These are phyloP conservation scores for Cheumatopsyche charites DNA, from an alignment of 1,140 invertebrate genomes.

Conservation along the genomic window DNA sequence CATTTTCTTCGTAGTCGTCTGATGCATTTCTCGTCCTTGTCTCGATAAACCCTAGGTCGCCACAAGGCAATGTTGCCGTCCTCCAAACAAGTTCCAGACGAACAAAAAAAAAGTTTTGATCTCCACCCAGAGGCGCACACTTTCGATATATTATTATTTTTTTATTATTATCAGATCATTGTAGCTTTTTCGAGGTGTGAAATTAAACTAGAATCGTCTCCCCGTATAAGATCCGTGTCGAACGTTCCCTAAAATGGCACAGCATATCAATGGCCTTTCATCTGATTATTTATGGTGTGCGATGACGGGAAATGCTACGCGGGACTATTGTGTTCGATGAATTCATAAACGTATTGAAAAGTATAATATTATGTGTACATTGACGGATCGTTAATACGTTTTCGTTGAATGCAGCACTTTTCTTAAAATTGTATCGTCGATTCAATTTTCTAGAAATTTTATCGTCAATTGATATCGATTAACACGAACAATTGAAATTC, in stretches of 20 bases:
- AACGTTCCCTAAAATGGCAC: conserved; percentile 18
- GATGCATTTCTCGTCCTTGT: conserved; percentile 38
- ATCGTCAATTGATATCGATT: no score
- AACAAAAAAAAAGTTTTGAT: neutral
- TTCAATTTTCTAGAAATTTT: no score
- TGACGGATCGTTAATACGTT: no score
- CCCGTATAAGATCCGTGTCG: no score
- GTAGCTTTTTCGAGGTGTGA: no score
- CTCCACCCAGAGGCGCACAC: conserved; percentile 9
- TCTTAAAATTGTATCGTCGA: no score
- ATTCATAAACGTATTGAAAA: no score
- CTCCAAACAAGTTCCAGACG: conserved; percentile 29
- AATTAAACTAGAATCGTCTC: no score
- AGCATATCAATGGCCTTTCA: conserved; percentile 13
- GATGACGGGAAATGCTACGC: neutral
- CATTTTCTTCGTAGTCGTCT: conserved; percentile 8
- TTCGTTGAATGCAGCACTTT: no score
- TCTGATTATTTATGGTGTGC: conserved; percentile 13
- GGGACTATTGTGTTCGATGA: neutral
- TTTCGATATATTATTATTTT: neutral
- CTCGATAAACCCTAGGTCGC: conserved; percentile 30
- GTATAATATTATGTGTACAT: no score
- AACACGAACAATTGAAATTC: no score
- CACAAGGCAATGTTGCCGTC: conserved; percentile 37
- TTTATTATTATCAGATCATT: neutral